Percentiles rank a stretch among this genome's conserved stretches.
phyloP scores from a whole-genome alignment of 1,140 invertebrate genomes.

The Neodiprion pinetum region DNA sequence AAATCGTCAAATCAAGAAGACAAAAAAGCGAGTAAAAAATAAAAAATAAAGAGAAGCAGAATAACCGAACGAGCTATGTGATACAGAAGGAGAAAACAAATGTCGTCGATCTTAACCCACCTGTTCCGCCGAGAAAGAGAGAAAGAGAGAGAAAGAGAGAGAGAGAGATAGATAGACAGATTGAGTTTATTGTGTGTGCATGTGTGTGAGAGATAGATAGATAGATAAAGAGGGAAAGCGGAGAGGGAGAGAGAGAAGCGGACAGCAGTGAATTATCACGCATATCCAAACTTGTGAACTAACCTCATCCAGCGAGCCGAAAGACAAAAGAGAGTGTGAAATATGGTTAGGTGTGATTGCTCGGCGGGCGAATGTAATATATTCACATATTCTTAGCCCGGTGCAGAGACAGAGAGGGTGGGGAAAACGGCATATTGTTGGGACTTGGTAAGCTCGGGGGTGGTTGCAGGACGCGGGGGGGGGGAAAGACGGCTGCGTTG shows the following conservation, averaged over 20 bases:
- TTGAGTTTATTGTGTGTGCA: too few species aligned
- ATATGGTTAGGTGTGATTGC: conserved; percentile 2
- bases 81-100: too few species aligned
- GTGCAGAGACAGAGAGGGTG: not conserved
- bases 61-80: too few species aligned
- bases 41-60: too few species aligned
- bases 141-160: too few species aligned
- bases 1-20: too few species aligned
- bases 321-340: conserved; percentile 5
- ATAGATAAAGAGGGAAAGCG: not conserved
- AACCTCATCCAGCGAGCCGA: not conserved
- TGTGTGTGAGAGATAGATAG: not conserved
- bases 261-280: not conserved
- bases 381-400: not conserved
- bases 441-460: not conserved
- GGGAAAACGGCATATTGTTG: not conserved
- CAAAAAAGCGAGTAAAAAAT: too few species aligned
- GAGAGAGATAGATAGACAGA: too few species aligned
- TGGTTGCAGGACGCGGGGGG: too few species aligned
- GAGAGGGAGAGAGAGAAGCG: not conserved
- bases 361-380: not conserved
- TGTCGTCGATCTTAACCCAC: too few species aligned
- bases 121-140: too few species aligned
- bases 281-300: not conserved
- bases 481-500: too few species aligned